These are phyloP conservation scores for Caenorhabditis imperialis DNA, from an alignment of 2,888 invertebrate species.

Conservation along the genomic window DNA sequence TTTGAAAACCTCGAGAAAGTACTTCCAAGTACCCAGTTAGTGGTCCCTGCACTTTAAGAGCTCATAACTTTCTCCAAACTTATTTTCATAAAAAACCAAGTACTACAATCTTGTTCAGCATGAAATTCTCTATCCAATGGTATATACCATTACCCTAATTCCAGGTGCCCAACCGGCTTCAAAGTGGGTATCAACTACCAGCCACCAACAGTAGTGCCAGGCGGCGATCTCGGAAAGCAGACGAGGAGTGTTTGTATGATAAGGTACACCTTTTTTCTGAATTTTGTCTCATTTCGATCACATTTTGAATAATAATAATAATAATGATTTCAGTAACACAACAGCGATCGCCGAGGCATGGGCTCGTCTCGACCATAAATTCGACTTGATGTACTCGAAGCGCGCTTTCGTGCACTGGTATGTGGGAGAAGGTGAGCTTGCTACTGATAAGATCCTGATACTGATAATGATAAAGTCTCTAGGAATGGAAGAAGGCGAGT, in stretches of 20 bases:
- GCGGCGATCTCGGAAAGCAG: conserved; percentile 85
- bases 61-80: too few species aligned
- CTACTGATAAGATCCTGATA: too few species aligned
- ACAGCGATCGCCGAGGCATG: conserved; percentile 90
- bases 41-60: too few species aligned
- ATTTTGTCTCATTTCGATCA: too few species aligned
- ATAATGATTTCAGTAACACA: conserved; percentile 82
- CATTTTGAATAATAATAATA: conserved; percentile 10
- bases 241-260: conserved; percentile 65
- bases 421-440: conserved; percentile 57
- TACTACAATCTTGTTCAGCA: too few species aligned
- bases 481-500: conserved; percentile 78
- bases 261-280: too few species aligned
- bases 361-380: conserved; percentile 85
- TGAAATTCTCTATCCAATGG: too few species aligned
- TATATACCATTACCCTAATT: too few species aligned
- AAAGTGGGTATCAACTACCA: conserved; percentile 81
- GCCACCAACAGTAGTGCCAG: conserved; percentile 88
- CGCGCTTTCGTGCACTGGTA: conserved; percentile 67
- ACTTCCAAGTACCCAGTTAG: too few species aligned
- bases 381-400: conserved; percentile 78
- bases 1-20: too few species aligned
- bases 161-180: conserved; percentile 86
- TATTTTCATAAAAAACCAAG: too few species aligned
- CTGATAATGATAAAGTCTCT: not conserved